Base-by-base conservation (phyloP, 2,113 vertebrate species). In the Mustela lutreola region DNA sequence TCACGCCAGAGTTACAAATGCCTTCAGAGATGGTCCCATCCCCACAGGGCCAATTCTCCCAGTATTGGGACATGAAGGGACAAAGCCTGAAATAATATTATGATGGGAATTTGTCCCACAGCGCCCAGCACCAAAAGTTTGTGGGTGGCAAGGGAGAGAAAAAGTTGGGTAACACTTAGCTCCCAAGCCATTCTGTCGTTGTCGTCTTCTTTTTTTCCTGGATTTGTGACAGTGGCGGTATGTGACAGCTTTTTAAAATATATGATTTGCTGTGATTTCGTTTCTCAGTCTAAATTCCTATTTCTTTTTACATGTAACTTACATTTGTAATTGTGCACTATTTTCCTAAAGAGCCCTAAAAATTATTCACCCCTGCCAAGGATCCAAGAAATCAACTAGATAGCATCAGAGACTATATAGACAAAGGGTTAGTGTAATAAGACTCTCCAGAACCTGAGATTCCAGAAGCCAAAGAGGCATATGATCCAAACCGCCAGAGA, bases 271-370 rank as follows among this genome's bases (percentile, higher is more conserved):
- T 75, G 15, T 33, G 26, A 75, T 83, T 90, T 89, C 42, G 71
- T 96, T 63, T 53, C 24, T 84, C 76, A 75, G 24, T 90, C 5
- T 90, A 94, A 92, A 73, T 67, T 79, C 60, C 65, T 86, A 87
- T 36, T 42, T 82, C 39, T 63, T 81, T 96, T 76, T 50, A 70
- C 33, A 42, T 28, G 15, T 75, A 67, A 79, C 60, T 80, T 84
- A 60, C 33, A 45, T 73, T 36, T 87, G 16, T n/a, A 82, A 56
- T 88, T 88, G 9, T 75, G 19, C 42, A 28, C 39, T 50, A 26
- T 56, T 94, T 91, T 80, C 21, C 67, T 78, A 70, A 65, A 33
- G 50, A 89, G 12, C 3, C 19, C 56, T 36, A n/a, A 83, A 96
- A 73, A 14, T 19, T 4, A 42, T 53, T 62, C 31, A 31, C 67